Evolutionary conservation across 1,140 invertebrate species (phyloP), one percentile per base, ranked within the genome.

Genomic region (Camponotus pennsylvanicus): DNA sequence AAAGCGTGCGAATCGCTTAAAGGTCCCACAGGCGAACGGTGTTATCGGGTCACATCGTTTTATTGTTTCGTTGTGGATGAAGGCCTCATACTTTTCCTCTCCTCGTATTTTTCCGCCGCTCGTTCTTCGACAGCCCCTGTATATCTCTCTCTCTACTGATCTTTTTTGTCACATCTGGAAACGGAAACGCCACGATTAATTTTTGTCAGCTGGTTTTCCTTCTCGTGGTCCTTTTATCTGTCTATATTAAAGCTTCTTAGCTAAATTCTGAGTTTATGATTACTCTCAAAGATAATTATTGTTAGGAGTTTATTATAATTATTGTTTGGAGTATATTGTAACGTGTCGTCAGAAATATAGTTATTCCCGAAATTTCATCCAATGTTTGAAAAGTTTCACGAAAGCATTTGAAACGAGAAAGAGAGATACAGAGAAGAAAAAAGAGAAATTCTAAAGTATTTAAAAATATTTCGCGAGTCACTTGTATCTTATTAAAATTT

Each of bases 151-250:
- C 37, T 18, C 15, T 27, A 32, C 3, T 27, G 49, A 34, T 37
- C 27, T 49, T 85, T 80, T 45, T 42, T 57, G 73, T 80, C 64
- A 85, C 49, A 85, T 79, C 63, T 34, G n/a, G 52, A 69, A 85
- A 85, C 64, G 63, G 55, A 75, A 61, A 55, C 55, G 49, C n/a
- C 76, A 5, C 75, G 61, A 85, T 85, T 80, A 79, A 85, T 85
- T 76, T 34, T 69, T 37, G 49, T 80, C 45, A 32, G 32, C 37
- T 78, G 57, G 15, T 75, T 75, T 83, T 45, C 8, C 7, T 0
- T 0, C 1, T 27, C 42, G 15, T 6, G 49, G 0, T 8, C 21
- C 37, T 69, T 80, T 82, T 49, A 49, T 79, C 69, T 45, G 55
- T 15, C 63, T 27, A 45, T 66, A 67, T 55, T 59, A 66, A 85